A percentile compares a stretch with the other conserved stretches of the same genome.
These are phyloP conservation scores for Poeciliopsis retropinna DNA, from an alignment of 2,113 vertebrate genomes.

Conservation along the genomic window DNA sequence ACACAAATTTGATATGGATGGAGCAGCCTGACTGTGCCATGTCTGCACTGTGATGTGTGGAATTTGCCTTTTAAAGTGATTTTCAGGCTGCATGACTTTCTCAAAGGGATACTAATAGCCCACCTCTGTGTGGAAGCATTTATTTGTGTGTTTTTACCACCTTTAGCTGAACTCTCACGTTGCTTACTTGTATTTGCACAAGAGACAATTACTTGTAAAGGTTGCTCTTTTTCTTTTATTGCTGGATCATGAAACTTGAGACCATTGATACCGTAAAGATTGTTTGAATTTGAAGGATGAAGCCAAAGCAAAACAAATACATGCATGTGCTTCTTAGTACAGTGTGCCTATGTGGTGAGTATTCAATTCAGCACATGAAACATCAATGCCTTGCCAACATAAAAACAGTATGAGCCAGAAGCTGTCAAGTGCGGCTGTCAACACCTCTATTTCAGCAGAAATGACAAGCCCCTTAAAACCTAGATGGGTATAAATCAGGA, in stretches of 20 bases:
- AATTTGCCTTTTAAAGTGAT: constrained; percentile 71
- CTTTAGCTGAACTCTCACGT: neutral
- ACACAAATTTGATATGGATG: constrained; percentile 77
- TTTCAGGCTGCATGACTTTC: constrained; percentile 50
- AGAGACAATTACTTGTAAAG: neutral
- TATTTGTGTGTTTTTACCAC: constrained; percentile 21
- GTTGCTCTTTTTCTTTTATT: neutral
- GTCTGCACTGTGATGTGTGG: constrained; percentile 70
- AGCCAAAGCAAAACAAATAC: constrained; percentile 13
- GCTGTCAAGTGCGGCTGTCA: constrained; percentile 79
- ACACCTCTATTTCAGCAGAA: constrained; percentile 80
- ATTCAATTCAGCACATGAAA: constrained; percentile 30
- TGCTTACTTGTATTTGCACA: neutral
- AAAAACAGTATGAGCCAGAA: constrained; percentile 74
- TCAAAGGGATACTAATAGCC: constrained; percentile 26
- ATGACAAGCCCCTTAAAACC: constrained; percentile 74
- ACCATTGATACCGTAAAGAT: neutral
- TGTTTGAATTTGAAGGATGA: neutral
- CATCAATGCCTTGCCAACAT: constrained; percentile 47
- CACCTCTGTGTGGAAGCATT: constrained; percentile 8
- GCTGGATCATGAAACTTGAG: neutral
- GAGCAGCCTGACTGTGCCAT: constrained; percentile 57
- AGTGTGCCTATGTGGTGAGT: constrained; percentile 10
- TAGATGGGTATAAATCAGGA: constrained; percentile 81
- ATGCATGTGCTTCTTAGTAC: constrained; percentile 2